A percentile compares a stretch with the other conserved stretches of the same genome.
Conservation (phyloP, 2,888 invertebrate species). For the Stramonita haemastoma region DNA sequence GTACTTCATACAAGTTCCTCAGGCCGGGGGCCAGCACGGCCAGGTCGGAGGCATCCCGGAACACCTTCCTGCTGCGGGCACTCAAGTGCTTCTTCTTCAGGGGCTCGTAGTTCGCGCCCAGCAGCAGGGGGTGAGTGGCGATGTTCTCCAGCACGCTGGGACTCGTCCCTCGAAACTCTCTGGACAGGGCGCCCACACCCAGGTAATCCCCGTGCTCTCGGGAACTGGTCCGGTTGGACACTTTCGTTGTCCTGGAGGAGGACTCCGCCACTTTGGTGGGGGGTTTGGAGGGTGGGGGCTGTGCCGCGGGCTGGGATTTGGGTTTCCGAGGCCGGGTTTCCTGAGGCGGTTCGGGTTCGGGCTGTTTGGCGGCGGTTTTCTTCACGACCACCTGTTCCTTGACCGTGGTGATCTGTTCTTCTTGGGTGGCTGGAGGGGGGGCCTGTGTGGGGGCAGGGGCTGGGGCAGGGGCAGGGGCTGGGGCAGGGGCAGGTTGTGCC, state of each 20-base stretch:
- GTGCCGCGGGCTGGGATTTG: constrained; percentile 35
- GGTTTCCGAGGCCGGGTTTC: constrained; percentile 47
- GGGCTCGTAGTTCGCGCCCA: constrained; percentile 50
- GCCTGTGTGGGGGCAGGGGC: constrained; percentile 42
- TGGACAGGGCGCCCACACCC: constrained; percentile 50
- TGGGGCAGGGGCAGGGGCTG: constrained; percentile 31
- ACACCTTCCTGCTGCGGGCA: constrained; percentile 68
- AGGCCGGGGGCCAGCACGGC: constrained; percentile 69
- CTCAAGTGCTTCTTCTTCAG: constrained; percentile 57
- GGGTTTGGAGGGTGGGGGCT: constrained; percentile 26
- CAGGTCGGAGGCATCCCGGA: constrained; percentile 71
- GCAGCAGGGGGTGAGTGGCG: constrained; percentile 61
- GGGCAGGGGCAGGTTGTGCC: background rate
- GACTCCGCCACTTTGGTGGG: constrained; percentile 33
- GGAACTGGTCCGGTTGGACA: constrained; percentile 34
- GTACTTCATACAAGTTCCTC: constrained; percentile 73
- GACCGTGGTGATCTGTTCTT: constrained; percentile 33
- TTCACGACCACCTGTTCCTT: constrained; percentile 46
- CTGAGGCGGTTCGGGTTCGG: constrained; percentile 38
- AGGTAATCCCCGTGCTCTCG: constrained; percentile 51
- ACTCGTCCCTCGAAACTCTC: constrained; percentile 68
- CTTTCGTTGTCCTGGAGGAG: constrained; percentile 38
- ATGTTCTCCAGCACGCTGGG: constrained; percentile 71
- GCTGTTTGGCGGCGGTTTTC: constrained; percentile 41
- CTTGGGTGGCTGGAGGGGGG: constrained; percentile 27